A percentile compares a stretch with the other conserved stretches of the same genome.
These are phyloP conservation scores for Dicycla oo DNA, from an alignment of 2,888 invertebrate genomes.

Conservation along the genomic window DNA sequence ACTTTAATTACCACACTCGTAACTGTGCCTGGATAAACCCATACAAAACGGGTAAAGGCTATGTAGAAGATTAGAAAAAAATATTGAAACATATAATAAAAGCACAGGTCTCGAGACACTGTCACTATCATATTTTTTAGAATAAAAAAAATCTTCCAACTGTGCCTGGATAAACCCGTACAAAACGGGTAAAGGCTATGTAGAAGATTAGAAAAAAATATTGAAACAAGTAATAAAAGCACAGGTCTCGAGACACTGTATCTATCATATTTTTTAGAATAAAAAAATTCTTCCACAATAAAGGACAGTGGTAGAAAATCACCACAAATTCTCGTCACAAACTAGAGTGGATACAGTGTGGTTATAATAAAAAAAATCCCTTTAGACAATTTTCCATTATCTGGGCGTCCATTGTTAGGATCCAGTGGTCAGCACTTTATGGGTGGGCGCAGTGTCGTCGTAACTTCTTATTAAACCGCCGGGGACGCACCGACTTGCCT, in stretches of 20 bases:
- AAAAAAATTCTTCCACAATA: slow-evolving; percentile 65
- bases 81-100: slow-evolving; percentile 21
- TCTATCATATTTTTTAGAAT: slow-evolving; percentile 48
- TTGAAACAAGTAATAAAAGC: slow-evolving; percentile 18
- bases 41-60: background rate
- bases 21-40: slow-evolving; percentile 9
- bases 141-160: slow-evolving; percentile 59
- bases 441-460: slow-evolving; percentile 79
- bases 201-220: slow-evolving; percentile 9
- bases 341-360: slow-evolving; percentile 79
- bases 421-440: slow-evolving; percentile 86
- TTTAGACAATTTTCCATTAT: slow-evolving; percentile 89
- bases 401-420: slow-evolving; percentile 83
- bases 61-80: slow-evolving; percentile 16
- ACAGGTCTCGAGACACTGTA: slow-evolving; percentile 15
- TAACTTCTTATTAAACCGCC: slow-evolving; percentile 88
- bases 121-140: slow-evolving; percentile 43
- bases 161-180: slow-evolving; percentile 4
- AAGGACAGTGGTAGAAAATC: slow-evolving; percentile 76
- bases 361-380: slow-evolving; percentile 87
- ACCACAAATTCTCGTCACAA: slow-evolving; percentile 82
- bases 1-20: slow-evolving; percentile 57
- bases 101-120: slow-evolving; percentile 14
- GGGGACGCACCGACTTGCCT: slow-evolving; percentile 81
- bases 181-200: background rate